Percentiles rank a stretch among this genome's conserved stretches.
phyloP scores from a whole-genome alignment of 2,888 invertebrate genomes.

The Boloria selene region DNA sequence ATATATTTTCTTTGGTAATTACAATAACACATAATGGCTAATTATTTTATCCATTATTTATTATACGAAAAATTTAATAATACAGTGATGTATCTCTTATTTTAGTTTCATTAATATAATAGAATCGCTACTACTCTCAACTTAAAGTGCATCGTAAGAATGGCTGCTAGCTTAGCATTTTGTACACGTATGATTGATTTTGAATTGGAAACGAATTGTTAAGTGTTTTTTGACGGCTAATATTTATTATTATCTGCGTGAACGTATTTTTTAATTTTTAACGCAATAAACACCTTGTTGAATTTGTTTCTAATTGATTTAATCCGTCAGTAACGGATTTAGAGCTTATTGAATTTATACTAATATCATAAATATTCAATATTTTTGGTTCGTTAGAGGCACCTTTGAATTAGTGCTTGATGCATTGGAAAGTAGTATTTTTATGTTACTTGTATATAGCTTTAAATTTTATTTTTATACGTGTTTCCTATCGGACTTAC shows the following conservation, averaged over 20 bases:
- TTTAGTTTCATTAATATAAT: too few relatives aligned
- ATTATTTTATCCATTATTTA: too few relatives aligned
- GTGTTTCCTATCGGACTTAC: too few relatives aligned
- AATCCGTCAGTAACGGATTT: constrained; percentile 16
- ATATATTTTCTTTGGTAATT: too few relatives aligned
- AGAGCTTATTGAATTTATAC: not conserved
- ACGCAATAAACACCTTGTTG: constrained; percentile 27
- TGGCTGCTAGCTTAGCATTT: constrained; percentile 48
- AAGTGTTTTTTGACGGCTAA: constrained; percentile 65
- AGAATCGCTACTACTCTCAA: constrained; percentile 29
- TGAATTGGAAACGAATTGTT: constrained; percentile 68
- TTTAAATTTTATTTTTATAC: too few relatives aligned
- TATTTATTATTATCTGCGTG: constrained; percentile 55
- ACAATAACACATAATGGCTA: too few relatives aligned
- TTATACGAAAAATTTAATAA: too few relatives aligned
- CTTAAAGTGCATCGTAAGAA: constrained; percentile 40
- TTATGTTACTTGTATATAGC: too few relatives aligned
- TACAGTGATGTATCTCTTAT: too few relatives aligned
- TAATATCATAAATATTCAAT: constrained; percentile 10
- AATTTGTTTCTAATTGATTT: constrained; percentile 18
- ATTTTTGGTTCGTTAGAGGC: constrained; percentile 5
- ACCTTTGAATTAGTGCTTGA: not conserved
- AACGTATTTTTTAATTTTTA: constrained; percentile 27
- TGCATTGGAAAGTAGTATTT: too few relatives aligned
- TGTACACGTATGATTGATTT: constrained; percentile 63